Percentiles rank a stretch among this genome's conserved stretches.
phyloP scores from a whole-genome alignment of 2,888 invertebrate species.

The Meteorus cinctellus region DNA sequence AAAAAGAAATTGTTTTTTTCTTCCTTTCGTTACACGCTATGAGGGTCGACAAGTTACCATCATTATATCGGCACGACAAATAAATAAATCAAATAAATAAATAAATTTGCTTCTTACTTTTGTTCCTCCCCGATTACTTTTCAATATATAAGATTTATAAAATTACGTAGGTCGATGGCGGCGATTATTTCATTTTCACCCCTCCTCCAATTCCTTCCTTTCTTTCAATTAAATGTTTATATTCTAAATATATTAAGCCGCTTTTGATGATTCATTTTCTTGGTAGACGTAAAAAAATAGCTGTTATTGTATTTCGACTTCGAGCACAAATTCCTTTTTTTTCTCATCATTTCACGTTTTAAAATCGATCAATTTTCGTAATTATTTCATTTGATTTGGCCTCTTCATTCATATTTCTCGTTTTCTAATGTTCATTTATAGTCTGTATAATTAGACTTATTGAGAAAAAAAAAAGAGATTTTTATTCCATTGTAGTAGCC shows the following conservation, averaged over 20 bases:
- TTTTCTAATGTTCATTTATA: slow-evolving; percentile 7
- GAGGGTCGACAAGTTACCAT: slow-evolving; percentile 43
- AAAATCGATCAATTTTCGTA: slow-evolving; percentile 28
- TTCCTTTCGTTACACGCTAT: slow-evolving; percentile 30
- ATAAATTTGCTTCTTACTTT: slow-evolving; percentile 69
- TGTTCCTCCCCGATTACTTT: slow-evolving; percentile 35
- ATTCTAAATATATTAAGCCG: slow-evolving; percentile 32
- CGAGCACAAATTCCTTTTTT: slow-evolving; percentile 41
- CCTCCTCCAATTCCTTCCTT: slow-evolving; percentile 2
- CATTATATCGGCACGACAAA: slow-evolving; percentile 66
- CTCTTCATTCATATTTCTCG: background rate
- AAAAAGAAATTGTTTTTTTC: slow-evolving; percentile 32
- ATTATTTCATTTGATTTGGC: slow-evolving; percentile 29
- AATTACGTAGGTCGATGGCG: slow-evolving; percentile 53
- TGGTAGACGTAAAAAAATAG: slow-evolving; percentile 62
- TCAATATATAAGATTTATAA: slow-evolving; percentile 65
- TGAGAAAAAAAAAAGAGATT: slow-evolving; percentile 3
- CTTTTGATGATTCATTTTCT: slow-evolving; percentile 18
- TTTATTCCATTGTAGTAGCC: slow-evolving; percentile 18
- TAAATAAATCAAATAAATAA: slow-evolving; percentile 73
- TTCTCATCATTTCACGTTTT: slow-evolving; percentile 18
- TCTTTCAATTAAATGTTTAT: slow-evolving; percentile 16
- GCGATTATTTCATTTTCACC: slow-evolving; percentile 46
- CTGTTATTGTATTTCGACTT: slow-evolving; percentile 59
- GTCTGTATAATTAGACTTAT: slow-evolving; percentile 7